Evolutionary conservation across 2,113 vertebrate species (phyloP).

Genomic region (Tapirus terrestris): DNA sequence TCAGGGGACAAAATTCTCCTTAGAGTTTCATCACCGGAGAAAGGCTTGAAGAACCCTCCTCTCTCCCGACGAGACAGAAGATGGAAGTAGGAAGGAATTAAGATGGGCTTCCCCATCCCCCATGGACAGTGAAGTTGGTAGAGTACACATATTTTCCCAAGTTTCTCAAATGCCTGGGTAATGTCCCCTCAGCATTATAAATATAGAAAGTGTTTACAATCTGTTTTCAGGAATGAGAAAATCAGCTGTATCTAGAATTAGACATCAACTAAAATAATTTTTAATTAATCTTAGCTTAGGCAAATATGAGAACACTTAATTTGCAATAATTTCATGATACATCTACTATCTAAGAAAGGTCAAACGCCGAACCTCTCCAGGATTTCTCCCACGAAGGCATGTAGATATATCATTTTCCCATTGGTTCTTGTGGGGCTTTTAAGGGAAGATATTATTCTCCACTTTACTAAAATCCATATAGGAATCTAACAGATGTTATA

Average conservation of each 20-base stretch:
- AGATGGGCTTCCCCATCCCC: background rate
- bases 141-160: background rate
- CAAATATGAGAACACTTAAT: background rate
- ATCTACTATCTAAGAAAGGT: background rate
- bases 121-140: background rate
- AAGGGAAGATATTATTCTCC: background rate
- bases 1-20: background rate
- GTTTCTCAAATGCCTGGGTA: background rate
- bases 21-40: background rate
- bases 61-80: background rate
- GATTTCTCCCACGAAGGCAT: background rate
- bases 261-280: conserved; percentile 6
- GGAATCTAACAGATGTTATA: background rate
- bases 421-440: background rate
- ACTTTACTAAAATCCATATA: background rate
- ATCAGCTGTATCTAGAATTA: conserved; percentile 1
- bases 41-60: background rate
- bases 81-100: background rate
- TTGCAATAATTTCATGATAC: background rate
- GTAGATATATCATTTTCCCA: background rate
- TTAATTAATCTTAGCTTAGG: conserved; percentile 6
- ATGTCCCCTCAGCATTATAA: background rate
- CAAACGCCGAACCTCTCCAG: background rate
- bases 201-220: background rate
- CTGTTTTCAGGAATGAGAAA: conserved; percentile 9